Conservation (phyloP, 1,140 invertebrate genomes). For the Coptotermes formosanus region DNA sequence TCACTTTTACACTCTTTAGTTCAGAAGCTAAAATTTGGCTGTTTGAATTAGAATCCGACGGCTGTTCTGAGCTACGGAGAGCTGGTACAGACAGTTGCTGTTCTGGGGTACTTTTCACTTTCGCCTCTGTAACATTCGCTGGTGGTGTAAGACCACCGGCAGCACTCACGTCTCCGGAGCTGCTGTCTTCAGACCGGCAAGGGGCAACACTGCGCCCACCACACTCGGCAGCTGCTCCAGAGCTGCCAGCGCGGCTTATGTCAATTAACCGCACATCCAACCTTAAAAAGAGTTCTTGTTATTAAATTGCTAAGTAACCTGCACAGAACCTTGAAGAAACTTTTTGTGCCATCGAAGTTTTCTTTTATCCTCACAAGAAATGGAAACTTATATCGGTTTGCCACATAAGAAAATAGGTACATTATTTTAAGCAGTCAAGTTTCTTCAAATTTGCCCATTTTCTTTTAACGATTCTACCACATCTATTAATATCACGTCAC, state of each 20-base stretch:
- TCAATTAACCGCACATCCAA: constrained; percentile 56
- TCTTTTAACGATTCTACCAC: too few species aligned
- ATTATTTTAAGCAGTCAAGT: too few species aligned
- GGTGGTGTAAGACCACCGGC: constrained; percentile 31
- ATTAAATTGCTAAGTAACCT: too few species aligned
- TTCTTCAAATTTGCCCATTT: too few species aligned
- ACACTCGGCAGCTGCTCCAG: neutral
- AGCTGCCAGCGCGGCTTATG: constrained; percentile 24
- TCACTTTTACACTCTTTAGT: constrained; percentile 41
- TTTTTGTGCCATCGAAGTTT: too few species aligned
- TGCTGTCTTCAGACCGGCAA: constrained; percentile 33
- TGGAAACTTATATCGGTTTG: too few species aligned
- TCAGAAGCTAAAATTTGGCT: constrained; percentile 34
- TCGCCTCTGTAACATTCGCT: neutral
- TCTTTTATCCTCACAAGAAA: too few species aligned
- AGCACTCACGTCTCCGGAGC: constrained; percentile 34
- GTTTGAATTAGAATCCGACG: neutral
- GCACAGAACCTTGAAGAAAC: too few species aligned
- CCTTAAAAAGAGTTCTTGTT: constrained; percentile 42
- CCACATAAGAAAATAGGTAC: too few species aligned
- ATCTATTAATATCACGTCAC: too few species aligned
- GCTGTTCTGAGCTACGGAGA: neutral
- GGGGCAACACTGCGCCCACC: constrained; percentile 11
- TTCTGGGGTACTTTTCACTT: neutral
- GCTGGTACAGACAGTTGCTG: neutral